phyloP scores from a whole-genome alignment of 35 echinoderm and acorn worm species.

The Hemicentrotus pulcherrimus region DNA sequence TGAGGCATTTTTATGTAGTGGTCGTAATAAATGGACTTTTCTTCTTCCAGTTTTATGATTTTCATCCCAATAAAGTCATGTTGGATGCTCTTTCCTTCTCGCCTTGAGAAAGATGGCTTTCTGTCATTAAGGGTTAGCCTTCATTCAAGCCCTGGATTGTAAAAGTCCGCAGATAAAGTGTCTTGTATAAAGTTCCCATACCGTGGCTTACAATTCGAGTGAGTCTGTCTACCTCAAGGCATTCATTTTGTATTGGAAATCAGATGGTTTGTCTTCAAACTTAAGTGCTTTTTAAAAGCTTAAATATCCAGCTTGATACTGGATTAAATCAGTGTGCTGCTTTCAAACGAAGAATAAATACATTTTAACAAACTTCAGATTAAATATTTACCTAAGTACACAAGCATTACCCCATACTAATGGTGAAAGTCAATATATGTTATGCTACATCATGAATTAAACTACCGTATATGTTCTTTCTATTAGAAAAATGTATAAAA shows the following conservation, averaged over 20 bases:
- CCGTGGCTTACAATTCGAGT: no score
- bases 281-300: not conserved
- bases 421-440: not conserved
- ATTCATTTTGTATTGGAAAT: not conserved
- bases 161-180: no score
- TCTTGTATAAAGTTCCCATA: no score
- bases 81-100: no score
- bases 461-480: not conserved
- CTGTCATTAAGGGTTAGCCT: no score
- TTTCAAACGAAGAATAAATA: not conserved
- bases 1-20: no score
- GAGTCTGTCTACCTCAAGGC: no score
- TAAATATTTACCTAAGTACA: not conserved
- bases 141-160: no score
- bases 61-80: no score
- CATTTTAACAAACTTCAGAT: not conserved
- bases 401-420: not conserved
- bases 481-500: not conserved
- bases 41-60: no score
- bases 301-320: not conserved
- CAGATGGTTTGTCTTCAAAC: not conserved
- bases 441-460: not conserved
- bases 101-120: no score
- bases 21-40: no score
- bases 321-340: not conserved